Evolutionary conservation across 1,140 invertebrate species (phyloP).

Genomic region (Drosophila repletoides): DNA sequence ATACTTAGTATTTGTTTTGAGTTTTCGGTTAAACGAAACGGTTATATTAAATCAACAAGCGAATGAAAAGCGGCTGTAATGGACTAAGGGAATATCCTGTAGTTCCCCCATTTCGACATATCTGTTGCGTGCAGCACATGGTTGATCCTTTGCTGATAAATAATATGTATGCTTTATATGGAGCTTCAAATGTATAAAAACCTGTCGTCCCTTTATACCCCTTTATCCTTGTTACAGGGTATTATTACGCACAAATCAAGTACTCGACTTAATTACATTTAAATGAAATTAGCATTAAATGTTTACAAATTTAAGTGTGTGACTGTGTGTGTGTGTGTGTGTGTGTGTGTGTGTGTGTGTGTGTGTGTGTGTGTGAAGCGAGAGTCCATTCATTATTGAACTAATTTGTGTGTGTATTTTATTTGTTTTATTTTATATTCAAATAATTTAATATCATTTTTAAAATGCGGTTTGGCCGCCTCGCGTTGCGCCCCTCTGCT

Average conservation of each 20-base stretch:
- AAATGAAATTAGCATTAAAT: conserved; percentile 79
- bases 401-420: conserved; percentile 59
- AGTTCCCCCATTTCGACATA: no score
- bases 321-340: conserved; percentile 18
- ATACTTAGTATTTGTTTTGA: conserved; percentile 5
- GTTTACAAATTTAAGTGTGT: conserved; percentile 68
- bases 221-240: not conserved
- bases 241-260: conserved; percentile 58
- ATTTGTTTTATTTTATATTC: conserved; percentile 14
- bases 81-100: no score
- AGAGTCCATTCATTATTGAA: conserved; percentile 52
- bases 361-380: not conserved
- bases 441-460: conserved; percentile 31
- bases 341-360: conserved; percentile 40
- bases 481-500: no score
- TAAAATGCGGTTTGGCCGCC: conserved; percentile 38
- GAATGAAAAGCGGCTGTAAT: no score
- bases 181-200: no score
- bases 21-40: conserved; percentile 3
- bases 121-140: no score
- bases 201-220: no score
- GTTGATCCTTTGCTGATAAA: no score
- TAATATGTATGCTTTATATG: no score
- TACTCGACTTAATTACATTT: conserved; percentile 75
- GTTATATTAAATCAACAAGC: conserved; percentile 27